phyloP scores from a whole-genome alignment of 2,113 vertebrate species.

The Apaloderma vittatum region DNA sequence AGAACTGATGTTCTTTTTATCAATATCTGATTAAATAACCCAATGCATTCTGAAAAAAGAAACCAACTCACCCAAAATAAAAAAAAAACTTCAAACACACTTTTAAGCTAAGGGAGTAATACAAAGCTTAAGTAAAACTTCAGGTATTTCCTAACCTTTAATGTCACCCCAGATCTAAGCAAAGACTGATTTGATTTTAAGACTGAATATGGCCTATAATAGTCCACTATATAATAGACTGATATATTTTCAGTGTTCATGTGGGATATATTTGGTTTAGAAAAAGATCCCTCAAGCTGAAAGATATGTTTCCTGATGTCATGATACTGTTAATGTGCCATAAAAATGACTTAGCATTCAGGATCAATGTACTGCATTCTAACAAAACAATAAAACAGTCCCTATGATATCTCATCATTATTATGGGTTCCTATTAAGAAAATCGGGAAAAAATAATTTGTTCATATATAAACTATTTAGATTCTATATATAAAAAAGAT shows the following conservation, averaged over 20 bases:
- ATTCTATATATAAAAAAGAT: neutral
- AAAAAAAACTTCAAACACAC: neutral
- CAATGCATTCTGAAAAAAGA: neutral
- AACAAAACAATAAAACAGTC: conserved; percentile 25
- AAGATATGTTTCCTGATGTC: conserved; percentile 41
- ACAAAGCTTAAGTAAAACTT: neutral
- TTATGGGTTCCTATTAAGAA: neutral
- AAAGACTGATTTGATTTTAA: neutral
- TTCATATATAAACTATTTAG: conserved; percentile 8
- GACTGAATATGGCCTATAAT: neutral
- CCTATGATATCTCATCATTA: neutral
- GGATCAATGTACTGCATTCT: conserved; percentile 11
- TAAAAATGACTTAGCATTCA: conserved; percentile 56
- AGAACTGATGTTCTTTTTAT: neutral
- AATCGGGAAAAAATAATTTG: neutral
- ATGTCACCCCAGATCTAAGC: neutral
- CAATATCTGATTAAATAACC: neutral
- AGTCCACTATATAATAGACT: neutral
- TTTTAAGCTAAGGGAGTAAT: neutral
- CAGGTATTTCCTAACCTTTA: neutral
- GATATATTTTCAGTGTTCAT: conserved; percentile 6
- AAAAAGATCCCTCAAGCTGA: conserved; percentile 28
- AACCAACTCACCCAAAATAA: neutral
- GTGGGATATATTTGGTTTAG: conserved; percentile 13
- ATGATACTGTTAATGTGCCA: conserved; percentile 47